Evolutionary conservation across 2,113 vertebrate species (phyloP).

Genomic region (Poicephalus meyeri): DNA sequence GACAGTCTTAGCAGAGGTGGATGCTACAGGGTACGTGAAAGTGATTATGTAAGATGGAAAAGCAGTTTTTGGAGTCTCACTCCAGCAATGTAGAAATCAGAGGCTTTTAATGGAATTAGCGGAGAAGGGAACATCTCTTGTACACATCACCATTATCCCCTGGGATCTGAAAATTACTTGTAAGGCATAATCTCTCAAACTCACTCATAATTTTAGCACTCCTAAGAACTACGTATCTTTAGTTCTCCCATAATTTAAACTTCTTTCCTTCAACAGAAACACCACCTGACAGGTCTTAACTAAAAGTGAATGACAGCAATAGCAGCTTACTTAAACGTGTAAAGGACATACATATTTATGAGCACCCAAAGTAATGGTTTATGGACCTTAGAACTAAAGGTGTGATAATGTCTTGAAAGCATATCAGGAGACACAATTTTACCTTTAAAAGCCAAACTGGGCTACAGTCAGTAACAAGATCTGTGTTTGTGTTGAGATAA

Average conservation of each 20-base stretch:
- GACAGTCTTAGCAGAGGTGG: slow-evolving; percentile 42
- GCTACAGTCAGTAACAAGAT: background rate
- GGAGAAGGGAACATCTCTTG: slow-evolving; percentile 20
- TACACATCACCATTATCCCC: slow-evolving; percentile 32
- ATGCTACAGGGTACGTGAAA: slow-evolving; percentile 47
- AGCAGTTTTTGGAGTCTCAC: slow-evolving; percentile 14
- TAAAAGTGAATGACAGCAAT: slow-evolving; percentile 65
- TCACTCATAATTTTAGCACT: slow-evolving; percentile 62
- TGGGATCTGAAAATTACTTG: slow-evolving; percentile 52
- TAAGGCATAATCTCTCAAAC: slow-evolving; percentile 58
- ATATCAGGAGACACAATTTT: slow-evolving; percentile 24
- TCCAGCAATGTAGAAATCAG: slow-evolving; percentile 32
- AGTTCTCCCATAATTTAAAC: slow-evolving; percentile 39
- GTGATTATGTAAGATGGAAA: slow-evolving; percentile 54
- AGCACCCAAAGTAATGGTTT: slow-evolving; percentile 17
- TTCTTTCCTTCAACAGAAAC: slow-evolving; percentile 53
- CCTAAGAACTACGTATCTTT: slow-evolving; percentile 15
- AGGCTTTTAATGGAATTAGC: slow-evolving; percentile 53
- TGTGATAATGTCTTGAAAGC: slow-evolving; percentile 11
- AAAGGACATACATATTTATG: slow-evolving; percentile 67
- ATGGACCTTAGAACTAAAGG: slow-evolving; percentile 34
- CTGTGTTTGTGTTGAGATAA: background rate
- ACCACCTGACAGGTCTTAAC: slow-evolving; percentile 68
- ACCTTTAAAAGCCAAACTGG: background rate
- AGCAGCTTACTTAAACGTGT: slow-evolving; percentile 58